These are phyloP conservation scores for Trochalopteron elliotii DNA, from an alignment of 2,113 vertebrate genomes.

Conservation along the genomic window DNA sequence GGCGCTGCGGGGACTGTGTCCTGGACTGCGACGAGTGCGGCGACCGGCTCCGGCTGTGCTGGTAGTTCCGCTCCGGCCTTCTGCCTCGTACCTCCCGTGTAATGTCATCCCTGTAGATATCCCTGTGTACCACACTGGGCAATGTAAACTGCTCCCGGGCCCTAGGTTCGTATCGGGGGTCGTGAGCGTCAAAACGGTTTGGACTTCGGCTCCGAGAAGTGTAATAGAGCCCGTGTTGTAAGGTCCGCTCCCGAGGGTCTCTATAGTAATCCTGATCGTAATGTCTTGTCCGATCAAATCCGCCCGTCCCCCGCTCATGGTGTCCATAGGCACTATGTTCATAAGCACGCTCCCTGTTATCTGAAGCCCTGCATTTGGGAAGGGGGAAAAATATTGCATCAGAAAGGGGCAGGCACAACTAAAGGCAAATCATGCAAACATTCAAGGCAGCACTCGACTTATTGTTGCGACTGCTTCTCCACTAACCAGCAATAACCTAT, in stretches of 20 bases:
- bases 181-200: conserved; percentile 92
- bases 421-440: conserved; percentile 76
- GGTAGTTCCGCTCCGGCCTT: conserved; percentile 89
- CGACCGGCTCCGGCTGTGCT: conserved; percentile 93
- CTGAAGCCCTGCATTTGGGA: conserved; percentile 89
- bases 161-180: conserved; percentile 92
- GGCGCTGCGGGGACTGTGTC: conserved; percentile 92
- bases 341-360: conserved; percentile 95
- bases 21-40: conserved; percentile 93
- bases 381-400: conserved; percentile 74
- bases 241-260: conserved; percentile 91
- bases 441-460: conserved; percentile 52
- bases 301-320: conserved; percentile 93
- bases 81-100: conserved; percentile 86
- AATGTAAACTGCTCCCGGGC: conserved; percentile 90
- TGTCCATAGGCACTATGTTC: conserved; percentile 99
- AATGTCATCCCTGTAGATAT: conserved; percentile 93
- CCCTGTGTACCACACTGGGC: conserved; percentile 96
- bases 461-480: conserved; percentile 24
- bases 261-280: conserved; percentile 98
- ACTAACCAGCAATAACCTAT: conserved; percentile 55
- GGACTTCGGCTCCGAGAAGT: conserved; percentile 96
- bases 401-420: conserved; percentile 50
- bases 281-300: conserved; percentile 95
- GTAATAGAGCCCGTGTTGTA: conserved; percentile 90